phyloP scores from a whole-genome alignment of 2,797 vertebrate genomes.

The Anolis apletophallus region DNA sequence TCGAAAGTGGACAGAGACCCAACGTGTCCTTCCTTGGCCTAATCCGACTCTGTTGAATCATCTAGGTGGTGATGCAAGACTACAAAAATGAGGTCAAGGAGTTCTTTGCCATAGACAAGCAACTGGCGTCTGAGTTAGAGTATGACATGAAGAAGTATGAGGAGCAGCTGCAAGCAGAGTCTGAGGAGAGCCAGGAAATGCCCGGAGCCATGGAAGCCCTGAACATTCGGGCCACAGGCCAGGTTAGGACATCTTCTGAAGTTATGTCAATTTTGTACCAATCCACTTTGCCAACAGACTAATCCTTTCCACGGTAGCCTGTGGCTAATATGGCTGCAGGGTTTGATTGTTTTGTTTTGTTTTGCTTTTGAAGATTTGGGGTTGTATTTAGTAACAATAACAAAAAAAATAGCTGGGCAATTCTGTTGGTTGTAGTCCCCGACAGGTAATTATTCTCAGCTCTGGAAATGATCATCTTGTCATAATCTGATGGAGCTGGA shows the following conservation, averaged over 20 bases:
- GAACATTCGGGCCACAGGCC: background rate
- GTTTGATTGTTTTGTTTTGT: background rate
- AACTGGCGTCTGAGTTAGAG: slow-evolving; percentile 91
- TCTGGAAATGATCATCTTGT: background rate
- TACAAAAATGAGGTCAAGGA: slow-evolving; percentile 91
- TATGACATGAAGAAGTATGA: slow-evolving; percentile 88
- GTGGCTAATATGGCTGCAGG: background rate
- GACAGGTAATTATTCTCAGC: too few species aligned
- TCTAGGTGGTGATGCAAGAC: slow-evolving; percentile 89
- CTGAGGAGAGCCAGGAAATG: slow-evolving; percentile 56
- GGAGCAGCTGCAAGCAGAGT: slow-evolving; percentile 79
- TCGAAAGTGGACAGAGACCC: background rate
- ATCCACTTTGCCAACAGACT: too few species aligned
- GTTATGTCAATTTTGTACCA: too few species aligned
- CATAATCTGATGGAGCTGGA: background rate
- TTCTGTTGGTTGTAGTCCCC: too few species aligned
- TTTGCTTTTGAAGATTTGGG: too few species aligned
- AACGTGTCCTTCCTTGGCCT: background rate
- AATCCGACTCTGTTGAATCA: background rate
- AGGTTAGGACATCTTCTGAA: slow-evolving; percentile 26
- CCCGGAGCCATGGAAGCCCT: background rate
- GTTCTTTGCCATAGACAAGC: slow-evolving; percentile 90
- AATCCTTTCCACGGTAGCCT: background rate
- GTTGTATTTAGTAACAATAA: too few species aligned
- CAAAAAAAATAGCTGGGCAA: too few species aligned